A percentile compares a stretch with the other conserved stretches of the same genome.
phyloP scores from a whole-genome alignment of 1,140 invertebrate genomes.

The Drosophila kurseongensis region DNA sequence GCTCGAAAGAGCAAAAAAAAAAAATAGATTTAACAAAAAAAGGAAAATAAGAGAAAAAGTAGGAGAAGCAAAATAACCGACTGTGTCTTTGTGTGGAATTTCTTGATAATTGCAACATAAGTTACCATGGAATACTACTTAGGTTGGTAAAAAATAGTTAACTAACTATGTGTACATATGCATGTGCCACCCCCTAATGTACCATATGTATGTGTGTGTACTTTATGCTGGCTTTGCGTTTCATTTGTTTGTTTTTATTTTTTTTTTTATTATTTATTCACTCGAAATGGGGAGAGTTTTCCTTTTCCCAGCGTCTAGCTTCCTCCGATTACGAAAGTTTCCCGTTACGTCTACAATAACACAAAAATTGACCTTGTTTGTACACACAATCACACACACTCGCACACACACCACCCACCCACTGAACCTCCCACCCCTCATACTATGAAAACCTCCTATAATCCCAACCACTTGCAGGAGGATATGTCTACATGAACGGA shows the following conservation, averaged over 20 bases:
- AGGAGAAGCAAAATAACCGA: slow-evolving; percentile 61
- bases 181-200: slow-evolving; percentile 25
- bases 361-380: slow-evolving; percentile 43
- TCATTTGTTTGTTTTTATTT: slow-evolving; percentile 36
- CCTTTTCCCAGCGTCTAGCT: slow-evolving; percentile 27
- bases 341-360: slow-evolving; percentile 48
- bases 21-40: slow-evolving; percentile 34
- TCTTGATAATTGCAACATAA: slow-evolving; percentile 79
- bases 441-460: slow-evolving; percentile 13
- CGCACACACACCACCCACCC: slow-evolving; percentile 4
- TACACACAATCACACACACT: slow-evolving; percentile 22
- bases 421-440: slow-evolving; percentile 1
- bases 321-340: slow-evolving; percentile 42
- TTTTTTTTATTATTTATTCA: slow-evolving; percentile 13
- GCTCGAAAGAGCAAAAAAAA: slow-evolving; percentile 38
- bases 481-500: slow-evolving; percentile 84
- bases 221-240: slow-evolving; percentile 34
- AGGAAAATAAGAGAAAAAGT: slow-evolving; percentile 15
- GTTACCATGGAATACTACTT: slow-evolving; percentile 83
- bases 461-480: slow-evolving; percentile 54
- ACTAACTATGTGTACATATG: slow-evolving; percentile 15
- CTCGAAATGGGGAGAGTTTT: slow-evolving; percentile 31
- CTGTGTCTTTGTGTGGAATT: slow-evolving; percentile 72
- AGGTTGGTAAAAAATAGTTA: slow-evolving; percentile 66
- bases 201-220: slow-evolving; percentile 16